Evolutionary conservation across 2,113 vertebrate species (phyloP), one percentile per base, ranked within the genome.

Genomic region (Carassius carassius): DNA sequence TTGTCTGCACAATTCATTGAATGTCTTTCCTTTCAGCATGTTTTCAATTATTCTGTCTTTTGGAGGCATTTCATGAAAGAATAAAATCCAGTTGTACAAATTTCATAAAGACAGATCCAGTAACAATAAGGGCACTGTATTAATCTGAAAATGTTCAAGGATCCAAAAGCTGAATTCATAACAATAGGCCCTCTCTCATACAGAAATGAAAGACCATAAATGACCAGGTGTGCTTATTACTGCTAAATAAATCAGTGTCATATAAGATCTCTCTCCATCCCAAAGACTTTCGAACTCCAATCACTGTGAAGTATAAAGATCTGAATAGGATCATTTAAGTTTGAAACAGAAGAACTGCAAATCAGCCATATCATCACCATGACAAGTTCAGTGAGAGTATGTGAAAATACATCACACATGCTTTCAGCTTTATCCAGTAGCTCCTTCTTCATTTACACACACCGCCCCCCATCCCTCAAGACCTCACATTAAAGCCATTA

Each of bases 51-150:
- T 14, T 58, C 17, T 60, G 49, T 29, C 23, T 51, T 14, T 32
- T 32, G 67, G 14, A 75, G 23, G 23, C 47, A 56, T 54, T 54
- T 32, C 63, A 17, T 32, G 25, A 67, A 67, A 67, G 16, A 6
- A 67, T 9, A 69, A 35, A 21, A 37, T 60, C 21, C 3, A 21
- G 10, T 23, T 37, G 54, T 60, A 78, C 32, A 19, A 60, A 12
- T 78, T 60, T 78, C 9, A 78, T 37, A 37, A 14, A 58, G 29
- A 60, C 32, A 29, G 11, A 77, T 32, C 74, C 47, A 77, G 51
- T 58, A 77, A 58, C 76, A 78, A 78, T 62, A 70, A 58, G 32
- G 54, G 32, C 54, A 78, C 54, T 60, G 76, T 78, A 41, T 78
- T 78, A 32, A 41, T 78, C 32, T 62, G 11, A 60, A 78, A 23